Percentiles rank a stretch among this genome's conserved stretches.
phyloP scores from a whole-genome alignment of 2,113 vertebrate genomes.

The Notothenia coriiceps region DNA sequence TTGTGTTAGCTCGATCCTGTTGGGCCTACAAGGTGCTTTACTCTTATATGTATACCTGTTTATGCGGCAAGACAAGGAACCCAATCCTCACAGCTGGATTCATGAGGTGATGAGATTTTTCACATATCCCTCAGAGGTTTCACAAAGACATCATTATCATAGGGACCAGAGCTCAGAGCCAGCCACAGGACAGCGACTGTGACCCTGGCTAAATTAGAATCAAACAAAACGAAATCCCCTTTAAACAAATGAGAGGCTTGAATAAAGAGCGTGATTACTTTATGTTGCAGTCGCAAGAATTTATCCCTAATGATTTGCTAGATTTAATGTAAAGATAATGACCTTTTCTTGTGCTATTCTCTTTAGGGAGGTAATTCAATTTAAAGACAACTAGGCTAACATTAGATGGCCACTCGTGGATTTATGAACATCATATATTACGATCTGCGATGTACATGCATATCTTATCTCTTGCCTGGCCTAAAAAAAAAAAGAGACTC shows the following conservation, averaged over 20 bases:
- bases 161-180: neutral
- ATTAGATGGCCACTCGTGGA: too few species aligned
- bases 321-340: too few species aligned
- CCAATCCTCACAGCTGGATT: neutral
- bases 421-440: neutral
- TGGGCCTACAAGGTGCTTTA: slow-evolving; percentile 9
- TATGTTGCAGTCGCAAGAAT: too few species aligned
- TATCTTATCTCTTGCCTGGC: neutral
- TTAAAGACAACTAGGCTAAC: neutral
- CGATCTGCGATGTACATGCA: neutral
- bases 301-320: too few species aligned
- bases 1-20: slow-evolving; percentile 17
- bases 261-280: neutral
- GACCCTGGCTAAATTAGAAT: neutral
- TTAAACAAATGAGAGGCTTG: neutral
- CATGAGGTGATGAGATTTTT: neutral
- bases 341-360: neutral
- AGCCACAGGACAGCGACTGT: neutral
- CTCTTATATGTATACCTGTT: too few species aligned
- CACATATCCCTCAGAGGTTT: neutral
- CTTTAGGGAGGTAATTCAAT: neutral
- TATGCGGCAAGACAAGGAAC: too few species aligned
- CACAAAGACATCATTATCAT: neutral
- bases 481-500: too few species aligned
- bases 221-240: neutral